Evolutionary conservation across 2,888 invertebrate genomes (phyloP).

Genomic region (Lasius platythorax): DNA sequence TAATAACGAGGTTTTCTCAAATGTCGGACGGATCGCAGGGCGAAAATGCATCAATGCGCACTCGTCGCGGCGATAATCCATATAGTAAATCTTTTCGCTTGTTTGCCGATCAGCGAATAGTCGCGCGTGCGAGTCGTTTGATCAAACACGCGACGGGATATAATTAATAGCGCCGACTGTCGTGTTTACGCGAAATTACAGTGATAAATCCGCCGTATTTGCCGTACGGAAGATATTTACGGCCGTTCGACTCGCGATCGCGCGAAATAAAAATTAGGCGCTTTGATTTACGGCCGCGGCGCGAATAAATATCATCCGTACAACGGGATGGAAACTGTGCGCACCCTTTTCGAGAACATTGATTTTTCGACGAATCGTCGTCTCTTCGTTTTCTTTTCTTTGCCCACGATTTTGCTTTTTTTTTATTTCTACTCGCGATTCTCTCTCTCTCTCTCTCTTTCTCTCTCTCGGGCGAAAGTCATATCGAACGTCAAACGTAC

Average conservation of each 20-base stretch:
- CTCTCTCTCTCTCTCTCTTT: too few relatives aligned
- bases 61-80: conserved; percentile 12
- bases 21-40: not conserved
- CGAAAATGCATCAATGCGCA: not conserved
- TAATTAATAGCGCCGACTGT: conserved; percentile 49
- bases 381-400: not conserved
- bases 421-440: not conserved
- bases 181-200: conserved; percentile 56
- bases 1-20: conserved; percentile 22
- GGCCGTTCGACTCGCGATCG: conserved; percentile 51
- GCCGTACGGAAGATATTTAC: conserved; percentile 53
- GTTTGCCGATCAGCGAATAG: conserved; percentile 53
- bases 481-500: not conserved
- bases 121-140: conserved; percentile 39
- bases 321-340: not conserved
- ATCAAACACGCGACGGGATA: conserved; percentile 56
- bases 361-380: not conserved
- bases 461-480: not conserved
- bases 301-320: conserved; percentile 19
- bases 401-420: not conserved
- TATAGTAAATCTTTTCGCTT: conserved; percentile 47
- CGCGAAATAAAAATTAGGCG: conserved; percentile 49
- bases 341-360: not conserved
- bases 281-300: conserved; percentile 28
- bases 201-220: conserved; percentile 54